These are phyloP conservation scores for Meloe dianella DNA, from an alignment of 2,888 invertebrate species.

Conservation along the genomic window DNA sequence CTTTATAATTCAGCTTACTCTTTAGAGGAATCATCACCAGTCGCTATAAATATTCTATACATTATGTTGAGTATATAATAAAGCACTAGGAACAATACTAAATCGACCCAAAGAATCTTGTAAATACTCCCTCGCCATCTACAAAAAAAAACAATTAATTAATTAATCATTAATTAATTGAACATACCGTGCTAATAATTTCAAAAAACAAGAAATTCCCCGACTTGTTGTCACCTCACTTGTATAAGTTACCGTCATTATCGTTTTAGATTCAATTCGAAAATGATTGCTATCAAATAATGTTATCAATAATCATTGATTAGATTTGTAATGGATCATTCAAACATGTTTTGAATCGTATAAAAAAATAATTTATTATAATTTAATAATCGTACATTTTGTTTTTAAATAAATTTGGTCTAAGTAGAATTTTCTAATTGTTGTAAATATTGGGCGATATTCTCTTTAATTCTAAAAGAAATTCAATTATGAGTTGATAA, in stretches of 20 bases:
- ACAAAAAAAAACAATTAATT: conserved; percentile 23
- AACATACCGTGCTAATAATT: conserved; percentile 77
- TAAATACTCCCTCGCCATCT: conserved; percentile 96
- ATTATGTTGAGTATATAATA: conserved; percentile 81
- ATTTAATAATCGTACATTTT: not conserved
- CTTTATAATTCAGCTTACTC: conserved; percentile 62
- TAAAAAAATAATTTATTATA: not conserved
- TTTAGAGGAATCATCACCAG: conserved; percentile 67
- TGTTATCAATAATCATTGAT: not conserved
- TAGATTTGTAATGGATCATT: too few species aligned
- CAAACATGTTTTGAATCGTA: too few species aligned
- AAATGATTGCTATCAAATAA: not conserved
- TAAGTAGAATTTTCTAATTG: not conserved
- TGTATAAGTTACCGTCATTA: conserved; percentile 53
- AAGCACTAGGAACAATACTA: conserved; percentile 76
- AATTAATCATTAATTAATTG: conserved; percentile 32
- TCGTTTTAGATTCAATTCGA: conserved; percentile 8
- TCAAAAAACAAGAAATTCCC: conserved; percentile 87
- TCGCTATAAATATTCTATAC: conserved; percentile 72
- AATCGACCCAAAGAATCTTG: conserved; percentile 91
- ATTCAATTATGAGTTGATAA: not conserved
- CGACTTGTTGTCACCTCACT: conserved; percentile 54
- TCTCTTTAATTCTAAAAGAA: not conserved
- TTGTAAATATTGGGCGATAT: not conserved
- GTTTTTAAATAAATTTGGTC: not conserved